Evolutionary conservation across 2,888 invertebrate species (phyloP), one percentile per base, ranked within the genome.

Genomic region (Apamea crenata): DNA sequence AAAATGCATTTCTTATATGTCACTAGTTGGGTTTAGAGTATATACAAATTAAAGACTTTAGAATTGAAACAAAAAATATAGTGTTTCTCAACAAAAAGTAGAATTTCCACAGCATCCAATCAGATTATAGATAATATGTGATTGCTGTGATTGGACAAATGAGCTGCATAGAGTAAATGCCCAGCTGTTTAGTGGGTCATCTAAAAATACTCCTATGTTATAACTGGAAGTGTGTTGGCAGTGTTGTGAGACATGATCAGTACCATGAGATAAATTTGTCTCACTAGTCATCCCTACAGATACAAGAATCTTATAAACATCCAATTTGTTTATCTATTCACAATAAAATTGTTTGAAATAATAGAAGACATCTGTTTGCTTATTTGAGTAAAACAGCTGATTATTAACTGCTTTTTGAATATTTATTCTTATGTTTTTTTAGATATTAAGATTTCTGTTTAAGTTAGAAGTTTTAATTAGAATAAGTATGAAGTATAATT

Each of bases 141-240:
- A 87, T 85, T 77, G 86, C 32, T 74, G 66, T 78, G 80, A 87
- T 84, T 77, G 86, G 80, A 88, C 87, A 87, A 90, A 89, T 89
- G 82, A 83, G 84, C 84, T 83, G 84, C 86, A 87, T 83, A 80
- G 80, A 85, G 80, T 83, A 84, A 82, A 84, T 83, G 83, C 84
- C 74, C 84, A 87, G 84, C 80, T 85, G 88, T 87, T 90, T 91
- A 90, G 85, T 91, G 86, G 93, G 93, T 91, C 92, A 90, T 89
- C 93, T 93, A 93, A 86, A 92, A 93, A 94, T 94, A 94, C 67
- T 74, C 65, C 66, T 69, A 65, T 80, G 81, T 80, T 84, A 82
- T 73, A 89, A 86, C 91, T 91, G 90, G 89, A 91, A 87, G 81
- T 86, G 81, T 86, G 84, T 81, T 89, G 81, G 82, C 86, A 81